Evolutionary conservation across 1,140 invertebrate species (phyloP).

Genomic region (Trachymyrmex septentrionalis): DNA sequence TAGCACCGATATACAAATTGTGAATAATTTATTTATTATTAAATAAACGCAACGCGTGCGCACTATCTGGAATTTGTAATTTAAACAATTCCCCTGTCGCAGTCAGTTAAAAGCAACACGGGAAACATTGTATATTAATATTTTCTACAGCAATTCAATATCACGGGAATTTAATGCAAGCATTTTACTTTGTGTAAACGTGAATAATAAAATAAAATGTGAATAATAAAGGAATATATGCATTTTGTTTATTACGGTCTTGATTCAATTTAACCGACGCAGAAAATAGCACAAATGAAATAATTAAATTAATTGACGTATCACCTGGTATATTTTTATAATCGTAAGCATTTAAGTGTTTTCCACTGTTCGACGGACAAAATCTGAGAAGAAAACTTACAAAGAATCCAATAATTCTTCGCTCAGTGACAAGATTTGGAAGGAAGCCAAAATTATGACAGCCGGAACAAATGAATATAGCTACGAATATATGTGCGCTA

Average conservation of each 20-base stretch:
- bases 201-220: not conserved
- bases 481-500: slow-evolving; percentile 3
- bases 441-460: slow-evolving; percentile 21
- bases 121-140: slow-evolving; percentile 37
- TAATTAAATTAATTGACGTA: not conserved
- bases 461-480: slow-evolving; percentile 33
- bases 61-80: not conserved
- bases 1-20: not conserved
- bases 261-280: not conserved
- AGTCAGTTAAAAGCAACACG: slow-evolving; percentile 11
- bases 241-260: not conserved
- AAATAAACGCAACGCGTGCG: not conserved
- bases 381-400: slow-evolving; percentile 5
- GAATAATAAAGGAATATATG: not conserved
- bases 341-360: not conserved
- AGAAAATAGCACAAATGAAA: slow-evolving; percentile 5
- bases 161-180: not conserved
- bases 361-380: not conserved
- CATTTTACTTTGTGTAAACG: not conserved
- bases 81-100: slow-evolving; percentile 11
- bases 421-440: slow-evolving; percentile 25
- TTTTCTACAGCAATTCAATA: not conserved
- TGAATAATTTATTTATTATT: slow-evolving; percentile 25
- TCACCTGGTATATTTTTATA: slow-evolving; percentile 16
- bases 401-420: slow-evolving; percentile 13